phyloP scores from a whole-genome alignment of 2,888 invertebrate genomes.

The Ophioninae sp. region DNA sequence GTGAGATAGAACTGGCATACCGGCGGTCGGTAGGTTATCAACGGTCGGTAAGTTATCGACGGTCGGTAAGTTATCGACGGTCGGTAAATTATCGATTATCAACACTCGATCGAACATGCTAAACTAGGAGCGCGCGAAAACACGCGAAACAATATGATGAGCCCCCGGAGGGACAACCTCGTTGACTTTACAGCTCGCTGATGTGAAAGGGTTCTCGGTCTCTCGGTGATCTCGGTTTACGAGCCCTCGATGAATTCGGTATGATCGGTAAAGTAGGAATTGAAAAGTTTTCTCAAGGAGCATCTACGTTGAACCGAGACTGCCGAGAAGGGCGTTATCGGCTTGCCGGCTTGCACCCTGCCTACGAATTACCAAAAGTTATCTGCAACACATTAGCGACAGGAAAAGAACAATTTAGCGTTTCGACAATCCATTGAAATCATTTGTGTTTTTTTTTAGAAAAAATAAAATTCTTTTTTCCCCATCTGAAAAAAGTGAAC shows the following conservation, averaged over 20 bases:
- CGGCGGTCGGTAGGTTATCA: background rate
- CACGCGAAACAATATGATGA: background rate
- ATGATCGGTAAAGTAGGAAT: slow-evolving; percentile 12
- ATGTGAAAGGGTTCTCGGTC: background rate
- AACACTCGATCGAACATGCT: background rate
- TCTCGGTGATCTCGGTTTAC: background rate
- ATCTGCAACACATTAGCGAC: slow-evolving; percentile 44
- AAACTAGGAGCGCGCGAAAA: background rate
- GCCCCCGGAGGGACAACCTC: background rate
- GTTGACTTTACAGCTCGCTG: background rate
- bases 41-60: background rate
- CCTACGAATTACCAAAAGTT: slow-evolving; percentile 47
- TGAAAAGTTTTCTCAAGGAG: slow-evolving; percentile 12
- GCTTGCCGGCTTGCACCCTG: background rate
- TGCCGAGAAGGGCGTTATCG: slow-evolving; percentile 32
- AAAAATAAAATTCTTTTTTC: background rate
- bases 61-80: background rate
- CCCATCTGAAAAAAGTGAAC: too few species aligned
- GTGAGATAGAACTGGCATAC: background rate
- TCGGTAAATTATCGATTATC: slow-evolving; percentile 5
- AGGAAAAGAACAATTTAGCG: too few species aligned
- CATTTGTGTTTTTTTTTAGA: background rate
- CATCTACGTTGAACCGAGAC: slow-evolving; percentile 29
- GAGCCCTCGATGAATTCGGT: background rate
- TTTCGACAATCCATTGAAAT: background rate